Base-by-base conservation (phyloP, 2,797 vertebrate species). In the Syngnathus rostellatus region DNA sequence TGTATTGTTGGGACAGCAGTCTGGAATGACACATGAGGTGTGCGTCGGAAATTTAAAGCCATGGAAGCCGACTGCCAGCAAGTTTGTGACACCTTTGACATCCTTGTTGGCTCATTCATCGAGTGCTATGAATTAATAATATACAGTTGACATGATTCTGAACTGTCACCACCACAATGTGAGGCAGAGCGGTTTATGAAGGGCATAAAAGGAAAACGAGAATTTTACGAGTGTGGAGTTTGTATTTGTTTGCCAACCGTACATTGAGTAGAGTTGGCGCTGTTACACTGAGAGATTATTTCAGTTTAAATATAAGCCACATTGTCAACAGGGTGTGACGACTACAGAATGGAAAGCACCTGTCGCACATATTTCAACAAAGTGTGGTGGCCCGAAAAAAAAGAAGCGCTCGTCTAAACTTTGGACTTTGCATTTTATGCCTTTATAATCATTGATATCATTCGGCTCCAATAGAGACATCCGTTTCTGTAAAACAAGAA, bases 121-220 rank as follows among this genome's bases (percentile, higher is more conserved):
- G 12, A 45, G n/a, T 64, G 45, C 63, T 39, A 72, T 89, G 70
- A 86, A 85, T 87, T 78, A 85, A 65, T 87, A 67, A 89, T 77
- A 74, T 31, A 16, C 3, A 39, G 31, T 46, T 62, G 72, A 81
- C 72, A 31, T 4, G 31, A 31, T 31, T 31, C 31, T 31, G 31
- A 31, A 31, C 31, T 31, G 31, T 31, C 31, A 31, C 31, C 31
- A 31, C 31, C 31, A 31, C 31, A 31, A 31, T 31, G 31, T 31
- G 31, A 4, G 48, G 6, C 14, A 21, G n/a, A 2, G 5, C 4
- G 9, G 23, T 38, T 37, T n/a, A 60, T n/a, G 19, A 9, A n/a
- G 17, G 40, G 21, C 17, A 40, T 43, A 43, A 40, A n/a, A 21
- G 9, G 39, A 0, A 41, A 5, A 5, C 17, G 14, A 21, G 12